Base-by-base conservation (phyloP, 2,888 invertebrate species). In the Stomorhina lunata region DNA sequence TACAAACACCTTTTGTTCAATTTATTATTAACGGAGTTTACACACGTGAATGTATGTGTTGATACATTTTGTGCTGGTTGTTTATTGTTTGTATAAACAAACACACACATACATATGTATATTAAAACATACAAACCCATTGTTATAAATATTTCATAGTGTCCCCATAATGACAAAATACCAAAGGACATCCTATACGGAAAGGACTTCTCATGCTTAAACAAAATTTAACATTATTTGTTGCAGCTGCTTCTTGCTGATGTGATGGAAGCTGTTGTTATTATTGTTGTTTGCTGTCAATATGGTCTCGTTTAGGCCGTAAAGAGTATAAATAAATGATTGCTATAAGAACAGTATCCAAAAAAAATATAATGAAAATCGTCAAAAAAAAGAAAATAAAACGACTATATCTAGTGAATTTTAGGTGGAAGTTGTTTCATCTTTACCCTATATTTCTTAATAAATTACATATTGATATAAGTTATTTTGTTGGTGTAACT, bases 1-100 rank as follows among this genome's bases (percentile, higher is more conserved):
- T 81, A 66, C 71, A 59, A 65, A 77, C 75, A 76, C 76, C 81
- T 81, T 81, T 81, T 76, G 65, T 76, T 65, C 75, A 73, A 76
- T 81, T 57, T 76, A 76, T 76, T 81, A 81, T 81, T 81, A 76
- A 76, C 71, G 69, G 34, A 50, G 27, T 50, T 68, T 61, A 40
- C 43, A 12, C 43, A 20, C 12, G 15, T 59, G 59, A 2, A n/a
- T 22, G 48, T 32, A 1, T 50, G 43, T 45, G 20, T 45, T 9
- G 17, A 25, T 40, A 34, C 45, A 17, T 43, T 57, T 75, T 57
- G 37, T 57, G 9, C 48, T 65, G 69, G 55, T 75, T 80, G 71
- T 76, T 75, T 76, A 66, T 76, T 71, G 59, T 34, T 57, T 65
- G 50, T 34, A 20, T 32, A 17, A 32, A 32, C 27, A 32, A 2